phyloP scores from a whole-genome alignment of 2,797 vertebrate genomes.

The Sebastiscus tertius region DNA sequence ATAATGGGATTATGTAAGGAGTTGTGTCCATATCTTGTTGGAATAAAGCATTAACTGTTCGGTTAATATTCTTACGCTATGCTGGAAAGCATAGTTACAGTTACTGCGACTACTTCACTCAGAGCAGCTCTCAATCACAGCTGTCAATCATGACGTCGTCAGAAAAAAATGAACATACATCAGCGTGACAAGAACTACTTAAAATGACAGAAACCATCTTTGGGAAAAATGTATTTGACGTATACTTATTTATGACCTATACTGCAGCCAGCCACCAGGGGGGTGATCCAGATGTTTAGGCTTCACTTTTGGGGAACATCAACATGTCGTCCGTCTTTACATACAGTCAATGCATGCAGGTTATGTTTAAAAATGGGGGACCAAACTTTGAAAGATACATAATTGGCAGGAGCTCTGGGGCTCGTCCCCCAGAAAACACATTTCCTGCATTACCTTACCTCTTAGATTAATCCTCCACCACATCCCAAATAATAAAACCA shows the following conservation, averaged over 20 bases:
- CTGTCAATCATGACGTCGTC: no score
- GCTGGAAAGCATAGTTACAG: no score
- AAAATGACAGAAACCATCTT: not conserved
- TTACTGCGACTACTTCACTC: no score
- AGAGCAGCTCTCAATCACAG: no score
- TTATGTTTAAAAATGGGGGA: not conserved
- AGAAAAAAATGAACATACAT: no score
- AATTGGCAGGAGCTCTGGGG: not conserved
- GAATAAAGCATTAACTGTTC: no score
- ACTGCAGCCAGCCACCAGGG: not conserved
- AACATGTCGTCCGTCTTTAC: not conserved
- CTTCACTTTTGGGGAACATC: not conserved
- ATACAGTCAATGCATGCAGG: not conserved
- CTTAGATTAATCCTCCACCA: not conserved
- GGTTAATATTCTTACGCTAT: no score
- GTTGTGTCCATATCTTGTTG: no score
- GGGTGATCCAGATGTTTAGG: not conserved
- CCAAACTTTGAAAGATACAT: not conserved
- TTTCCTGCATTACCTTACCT: not conserved
- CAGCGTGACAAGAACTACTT: no score
- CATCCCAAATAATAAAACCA: not conserved
- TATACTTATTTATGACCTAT: not conserved
- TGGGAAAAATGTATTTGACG: no score
- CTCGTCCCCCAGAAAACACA: not conserved
- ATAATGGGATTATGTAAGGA: no score